These are phyloP conservation scores for Felis chaus DNA, from an alignment of 2,113 vertebrate genomes.

Conservation along the genomic window DNA sequence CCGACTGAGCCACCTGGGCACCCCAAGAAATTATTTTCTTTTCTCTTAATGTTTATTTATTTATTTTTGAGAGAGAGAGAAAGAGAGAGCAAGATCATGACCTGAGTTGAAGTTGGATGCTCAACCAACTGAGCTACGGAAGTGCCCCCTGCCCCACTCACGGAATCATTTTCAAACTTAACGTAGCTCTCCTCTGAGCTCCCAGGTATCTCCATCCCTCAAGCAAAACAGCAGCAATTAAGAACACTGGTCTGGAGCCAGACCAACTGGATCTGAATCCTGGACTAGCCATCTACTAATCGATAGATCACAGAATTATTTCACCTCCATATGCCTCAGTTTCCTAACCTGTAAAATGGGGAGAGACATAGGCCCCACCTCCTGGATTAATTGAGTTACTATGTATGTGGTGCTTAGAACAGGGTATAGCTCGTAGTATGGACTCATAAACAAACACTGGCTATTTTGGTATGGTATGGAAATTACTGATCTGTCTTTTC, in stretches of 20 bases:
- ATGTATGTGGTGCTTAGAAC: background rate
- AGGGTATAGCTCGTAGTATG: background rate
- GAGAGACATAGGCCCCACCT: background rate
- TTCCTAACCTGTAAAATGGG: background rate
- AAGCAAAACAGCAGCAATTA: too few relatives aligned
- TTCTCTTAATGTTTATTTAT: too few relatives aligned
- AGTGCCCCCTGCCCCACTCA: too few relatives aligned
- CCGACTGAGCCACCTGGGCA: too few relatives aligned
- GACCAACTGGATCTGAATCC: background rate
- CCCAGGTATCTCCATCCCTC: background rate
- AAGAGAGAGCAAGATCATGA: too few relatives aligned
- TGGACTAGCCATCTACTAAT: background rate
- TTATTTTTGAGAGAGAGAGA: too few relatives aligned
- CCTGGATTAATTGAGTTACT: background rate
- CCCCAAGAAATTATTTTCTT: too few relatives aligned
- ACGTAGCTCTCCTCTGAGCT: background rate
- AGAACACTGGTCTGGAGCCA: background rate
- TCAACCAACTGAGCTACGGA: too few relatives aligned
- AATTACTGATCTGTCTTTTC: background rate
- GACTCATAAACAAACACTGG: background rate
- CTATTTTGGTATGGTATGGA: background rate
- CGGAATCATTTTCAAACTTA: background rate
- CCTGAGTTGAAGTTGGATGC: too few relatives aligned
- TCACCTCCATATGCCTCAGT: background rate
- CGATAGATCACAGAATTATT: rapidly evolving